Evolutionary conservation across 2,888 invertebrate genomes (phyloP).

Genomic region (Stictocephala bisonia): DNA sequence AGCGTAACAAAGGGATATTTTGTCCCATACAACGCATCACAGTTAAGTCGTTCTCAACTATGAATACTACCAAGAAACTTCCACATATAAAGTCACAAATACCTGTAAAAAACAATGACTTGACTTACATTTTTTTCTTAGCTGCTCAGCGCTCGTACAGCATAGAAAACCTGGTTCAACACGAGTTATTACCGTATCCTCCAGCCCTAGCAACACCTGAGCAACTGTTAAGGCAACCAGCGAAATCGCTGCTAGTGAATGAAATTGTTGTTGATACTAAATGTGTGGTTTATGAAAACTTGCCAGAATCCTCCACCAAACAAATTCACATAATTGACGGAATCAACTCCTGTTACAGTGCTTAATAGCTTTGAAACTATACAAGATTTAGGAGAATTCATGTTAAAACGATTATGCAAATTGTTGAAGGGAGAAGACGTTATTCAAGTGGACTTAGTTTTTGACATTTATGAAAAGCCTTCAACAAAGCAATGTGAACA

Average conservation of each 20-base stretch:
- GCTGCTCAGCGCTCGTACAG: constrained; percentile 28
- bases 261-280: constrained; percentile 25
- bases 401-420: not conserved
- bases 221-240: not conserved
- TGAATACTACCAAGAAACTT: not conserved
- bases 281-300: constrained; percentile 2
- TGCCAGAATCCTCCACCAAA: not conserved
- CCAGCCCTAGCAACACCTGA: constrained; percentile 26
- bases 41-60: constrained; percentile 2
- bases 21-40: constrained; percentile 9
- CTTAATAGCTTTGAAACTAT: constrained; percentile 21
- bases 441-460: constrained; percentile 16
- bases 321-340: constrained; percentile 12
- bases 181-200: constrained; percentile 18
- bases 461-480: constrained; percentile 21
- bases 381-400: constrained; percentile 8
- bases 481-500: constrained; percentile 35
- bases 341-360: constrained; percentile 27
- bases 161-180: constrained; percentile 41
- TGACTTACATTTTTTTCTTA: constrained; percentile 30
- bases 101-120: constrained; percentile 15
- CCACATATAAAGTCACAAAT: constrained; percentile 1
- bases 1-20: not conserved
- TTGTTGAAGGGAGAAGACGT: constrained; percentile 26
- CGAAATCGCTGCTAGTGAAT: constrained; percentile 14